phyloP scores from a whole-genome alignment of 2,888 invertebrate species.

The Drosophila merina region DNA sequence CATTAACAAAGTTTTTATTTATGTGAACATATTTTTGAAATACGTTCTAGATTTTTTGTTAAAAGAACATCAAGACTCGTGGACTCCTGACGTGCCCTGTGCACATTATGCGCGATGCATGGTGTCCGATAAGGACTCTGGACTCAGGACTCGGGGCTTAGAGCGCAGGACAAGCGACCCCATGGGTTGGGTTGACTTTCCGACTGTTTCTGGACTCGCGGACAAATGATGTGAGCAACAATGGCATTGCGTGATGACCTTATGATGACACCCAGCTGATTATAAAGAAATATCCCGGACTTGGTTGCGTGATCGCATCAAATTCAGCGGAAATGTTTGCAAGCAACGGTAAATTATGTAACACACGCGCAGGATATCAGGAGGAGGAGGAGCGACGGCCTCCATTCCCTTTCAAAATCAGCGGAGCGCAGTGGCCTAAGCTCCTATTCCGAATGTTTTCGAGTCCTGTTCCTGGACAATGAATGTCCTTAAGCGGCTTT shows the following conservation, averaged over 20 bases:
- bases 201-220: constrained; percentile 26
- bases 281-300: constrained; percentile 65
- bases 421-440: constrained; percentile 71
- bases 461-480: constrained; percentile 46
- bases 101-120: constrained; percentile 74
- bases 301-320: constrained; percentile 58
- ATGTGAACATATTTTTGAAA: neutral
- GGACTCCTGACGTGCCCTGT: constrained; percentile 58
- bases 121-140: constrained; percentile 63
- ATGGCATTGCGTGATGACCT: constrained; percentile 76
- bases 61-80: constrained; percentile 15
- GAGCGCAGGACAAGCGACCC: constrained; percentile 15
- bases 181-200: constrained; percentile 58
- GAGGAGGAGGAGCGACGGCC: constrained; percentile 48
- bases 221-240: constrained; percentile 49
- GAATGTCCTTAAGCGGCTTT: constrained; percentile 74
- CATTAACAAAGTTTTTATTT: neutral
- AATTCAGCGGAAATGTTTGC: constrained; percentile 77
- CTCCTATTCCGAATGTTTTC: constrained; percentile 29
- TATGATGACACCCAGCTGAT: constrained; percentile 81
- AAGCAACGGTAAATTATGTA: constrained; percentile 75
- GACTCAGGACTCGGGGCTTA: constrained; percentile 1
- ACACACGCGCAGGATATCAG: constrained; percentile 51
- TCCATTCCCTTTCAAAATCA: constrained; percentile 63
- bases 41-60: neutral